Evolutionary conservation across 2,888 invertebrate species (phyloP).

Genomic region (Scelioninae gen. 1): DNA sequence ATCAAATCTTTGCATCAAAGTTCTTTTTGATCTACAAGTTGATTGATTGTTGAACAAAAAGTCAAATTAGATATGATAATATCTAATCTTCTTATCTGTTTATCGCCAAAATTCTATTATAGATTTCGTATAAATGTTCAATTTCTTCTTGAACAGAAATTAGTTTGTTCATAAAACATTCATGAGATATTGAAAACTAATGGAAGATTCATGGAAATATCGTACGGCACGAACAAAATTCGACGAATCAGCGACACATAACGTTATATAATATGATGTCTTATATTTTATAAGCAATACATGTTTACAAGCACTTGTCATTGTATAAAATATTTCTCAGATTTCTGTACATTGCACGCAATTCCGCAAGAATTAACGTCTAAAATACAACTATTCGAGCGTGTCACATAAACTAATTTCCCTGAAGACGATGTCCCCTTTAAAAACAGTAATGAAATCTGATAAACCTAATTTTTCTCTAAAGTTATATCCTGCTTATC

Average conservation of each 20-base stretch:
- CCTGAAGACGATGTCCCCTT: conserved; percentile 22
- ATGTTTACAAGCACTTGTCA: too few relatives aligned
- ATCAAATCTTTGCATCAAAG: too few relatives aligned
- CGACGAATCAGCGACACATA: too few relatives aligned
- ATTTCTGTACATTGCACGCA: background rate
- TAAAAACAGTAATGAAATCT: conserved; percentile 34
- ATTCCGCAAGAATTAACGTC: background rate
- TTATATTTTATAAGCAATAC: too few relatives aligned
- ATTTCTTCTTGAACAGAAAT: conserved; percentile 17
- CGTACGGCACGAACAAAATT: too few relatives aligned
- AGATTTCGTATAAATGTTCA: conserved; percentile 22
- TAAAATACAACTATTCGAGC: background rate
- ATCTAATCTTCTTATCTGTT: too few relatives aligned
- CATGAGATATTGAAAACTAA: conserved; percentile 7
- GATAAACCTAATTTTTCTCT: conserved; percentile 23
- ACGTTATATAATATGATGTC: too few relatives aligned
- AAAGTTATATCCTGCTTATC: conserved; percentile 21
- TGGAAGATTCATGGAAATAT: too few relatives aligned
- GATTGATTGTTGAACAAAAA: too few relatives aligned
- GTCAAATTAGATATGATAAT: background rate
- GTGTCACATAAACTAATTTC: conserved; percentile 12
- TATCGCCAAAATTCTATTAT: background rate
- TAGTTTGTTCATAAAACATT: conserved; percentile 32
- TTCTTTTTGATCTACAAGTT: too few relatives aligned
- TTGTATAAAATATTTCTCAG: too few relatives aligned